These are phyloP conservation scores for Rhadina sibilatrix DNA, from an alignment of 2,113 vertebrate species.

Conservation along the genomic window DNA sequence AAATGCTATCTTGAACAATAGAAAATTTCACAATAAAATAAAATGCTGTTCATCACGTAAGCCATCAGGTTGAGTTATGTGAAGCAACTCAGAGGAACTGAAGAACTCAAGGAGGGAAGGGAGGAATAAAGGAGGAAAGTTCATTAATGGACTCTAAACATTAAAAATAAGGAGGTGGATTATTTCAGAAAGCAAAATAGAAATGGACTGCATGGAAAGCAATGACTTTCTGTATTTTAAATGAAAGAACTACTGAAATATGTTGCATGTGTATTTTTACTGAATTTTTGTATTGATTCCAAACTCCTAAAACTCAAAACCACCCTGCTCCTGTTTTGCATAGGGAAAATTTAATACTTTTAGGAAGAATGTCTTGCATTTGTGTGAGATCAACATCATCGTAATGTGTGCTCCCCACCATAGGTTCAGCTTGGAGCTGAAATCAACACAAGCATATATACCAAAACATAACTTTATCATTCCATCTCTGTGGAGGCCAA, in stretches of 20 bases:
- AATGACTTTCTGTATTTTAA: background rate
- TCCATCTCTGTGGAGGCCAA: background rate
- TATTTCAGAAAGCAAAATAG: background rate
- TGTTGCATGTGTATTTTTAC: background rate
- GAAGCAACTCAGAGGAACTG: background rate
- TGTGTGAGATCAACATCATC: background rate
- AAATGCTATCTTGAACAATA: background rate
- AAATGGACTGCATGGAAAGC: background rate
- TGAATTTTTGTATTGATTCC: background rate
- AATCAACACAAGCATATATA: background rate
- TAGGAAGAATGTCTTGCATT: background rate
- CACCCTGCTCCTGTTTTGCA: accelerated
- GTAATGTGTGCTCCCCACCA: background rate
- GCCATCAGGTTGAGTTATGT: no score
- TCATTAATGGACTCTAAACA: background rate
- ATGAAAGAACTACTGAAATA: background rate
- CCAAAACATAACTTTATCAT: background rate
- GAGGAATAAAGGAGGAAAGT: background rate
- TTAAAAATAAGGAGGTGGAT: background rate
- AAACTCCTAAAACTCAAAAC: background rate
- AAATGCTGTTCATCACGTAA: background rate
- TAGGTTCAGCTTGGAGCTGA: background rate
- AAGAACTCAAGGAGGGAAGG: background rate
- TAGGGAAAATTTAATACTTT: background rate
- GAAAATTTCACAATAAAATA: background rate